Evolutionary conservation across 2,113 vertebrate genomes (phyloP).

Genomic region (Orientallactaga bullata): DNA sequence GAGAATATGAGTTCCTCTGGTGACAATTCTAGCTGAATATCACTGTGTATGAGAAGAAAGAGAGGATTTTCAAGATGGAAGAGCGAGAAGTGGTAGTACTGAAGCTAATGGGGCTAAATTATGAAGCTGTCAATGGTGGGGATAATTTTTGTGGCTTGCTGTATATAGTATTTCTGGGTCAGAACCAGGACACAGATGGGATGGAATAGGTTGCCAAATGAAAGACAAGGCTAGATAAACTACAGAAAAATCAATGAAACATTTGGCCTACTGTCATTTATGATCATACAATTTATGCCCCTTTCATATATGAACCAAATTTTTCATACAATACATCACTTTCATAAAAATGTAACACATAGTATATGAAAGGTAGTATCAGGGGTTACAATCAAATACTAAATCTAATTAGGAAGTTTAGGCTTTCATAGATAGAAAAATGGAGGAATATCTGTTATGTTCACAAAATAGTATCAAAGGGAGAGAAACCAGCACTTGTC

Average conservation of each 20-base stretch:
- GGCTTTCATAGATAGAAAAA: constrained; percentile 29
- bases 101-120: constrained; percentile 17
- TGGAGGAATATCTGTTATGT: background rate
- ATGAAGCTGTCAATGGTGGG: background rate
- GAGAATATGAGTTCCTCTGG: background rate
- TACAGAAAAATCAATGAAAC: background rate
- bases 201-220: background rate
- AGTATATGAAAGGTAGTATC: constrained; percentile 14
- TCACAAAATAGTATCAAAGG: constrained; percentile 52
- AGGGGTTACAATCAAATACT: background rate
- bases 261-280: background rate
- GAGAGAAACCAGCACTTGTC: constrained; percentile 39
- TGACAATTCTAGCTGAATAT: background rate
- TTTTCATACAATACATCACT: background rate
- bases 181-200: background rate
- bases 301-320: background rate
- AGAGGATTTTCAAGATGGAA: background rate
- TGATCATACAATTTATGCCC: background rate
- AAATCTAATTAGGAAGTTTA: constrained; percentile 49
- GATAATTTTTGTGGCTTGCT: constrained; percentile 10
- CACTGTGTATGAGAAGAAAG: background rate
- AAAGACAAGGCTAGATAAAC: background rate
- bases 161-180: background rate
- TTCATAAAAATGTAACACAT: constrained; percentile 25
- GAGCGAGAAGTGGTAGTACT: background rate